These are phyloP conservation scores for Brachionus asplanchnoidis DNA, from an alignment of 1,140 invertebrate species.

Conservation along the genomic window DNA sequence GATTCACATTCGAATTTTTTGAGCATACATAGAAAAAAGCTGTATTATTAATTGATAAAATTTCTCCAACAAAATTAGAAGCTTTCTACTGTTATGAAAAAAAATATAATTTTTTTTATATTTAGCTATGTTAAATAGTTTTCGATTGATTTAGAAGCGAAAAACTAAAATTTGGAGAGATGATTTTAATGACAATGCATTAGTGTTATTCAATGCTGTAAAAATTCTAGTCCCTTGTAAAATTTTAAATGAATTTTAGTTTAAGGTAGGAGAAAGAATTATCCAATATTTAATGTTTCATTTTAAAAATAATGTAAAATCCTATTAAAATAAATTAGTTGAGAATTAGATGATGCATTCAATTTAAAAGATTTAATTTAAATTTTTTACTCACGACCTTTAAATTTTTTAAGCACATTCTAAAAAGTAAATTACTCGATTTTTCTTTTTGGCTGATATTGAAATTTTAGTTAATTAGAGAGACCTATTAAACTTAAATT, in stretches of 20 bases:
- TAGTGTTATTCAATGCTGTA: too few relatives aligned
- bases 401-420: neutral
- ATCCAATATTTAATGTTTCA: neutral
- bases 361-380: neutral
- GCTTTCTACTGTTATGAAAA: neutral
- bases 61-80: neutral
- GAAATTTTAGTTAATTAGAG: neutral
- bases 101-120: neutral
- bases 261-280: neutral
- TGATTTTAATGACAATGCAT: too few relatives aligned
- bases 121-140: too few relatives aligned
- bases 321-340: neutral
- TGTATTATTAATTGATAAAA: neutral
- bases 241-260: neutral
- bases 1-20: neutral
- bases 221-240: too few relatives aligned
- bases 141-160: too few relatives aligned
- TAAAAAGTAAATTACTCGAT: neutral
- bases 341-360: neutral
- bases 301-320: neutral
- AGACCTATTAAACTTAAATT: neutral
- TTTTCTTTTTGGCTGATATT: neutral
- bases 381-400: neutral
- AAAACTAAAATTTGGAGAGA: too few relatives aligned
- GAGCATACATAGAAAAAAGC: neutral